Conservation (phyloP, 2,888 invertebrate species). For the Conistra vaccinii region DNA sequence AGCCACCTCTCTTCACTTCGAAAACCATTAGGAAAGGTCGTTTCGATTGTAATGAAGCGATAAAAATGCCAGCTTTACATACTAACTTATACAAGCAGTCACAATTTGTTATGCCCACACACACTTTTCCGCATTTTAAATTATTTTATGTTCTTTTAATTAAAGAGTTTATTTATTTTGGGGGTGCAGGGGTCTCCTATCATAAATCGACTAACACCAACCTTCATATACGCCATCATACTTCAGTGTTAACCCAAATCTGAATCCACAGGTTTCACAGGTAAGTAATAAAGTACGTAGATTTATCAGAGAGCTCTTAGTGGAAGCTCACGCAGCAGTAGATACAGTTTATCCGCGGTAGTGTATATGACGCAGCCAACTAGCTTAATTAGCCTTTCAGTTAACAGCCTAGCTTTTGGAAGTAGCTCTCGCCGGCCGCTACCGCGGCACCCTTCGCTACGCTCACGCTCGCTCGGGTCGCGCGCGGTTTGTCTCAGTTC, state of each 20-base stretch:
- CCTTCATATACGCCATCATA: background rate
- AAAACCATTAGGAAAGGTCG: constrained; percentile 68
- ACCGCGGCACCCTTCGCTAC: no score
- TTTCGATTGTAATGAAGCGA: constrained; percentile 67
- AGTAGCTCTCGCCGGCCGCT: no score
- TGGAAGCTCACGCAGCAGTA: constrained; percentile 38
- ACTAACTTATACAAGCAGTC: constrained; percentile 61
- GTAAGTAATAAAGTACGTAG: constrained; percentile 56
- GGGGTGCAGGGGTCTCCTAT: constrained; percentile 52
- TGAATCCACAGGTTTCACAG: constrained; percentile 56
- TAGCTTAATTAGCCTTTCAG: background rate
- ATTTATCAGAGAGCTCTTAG: constrained; percentile 48
- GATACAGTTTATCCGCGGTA: constrained; percentile 25
- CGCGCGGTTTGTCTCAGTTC: no score
- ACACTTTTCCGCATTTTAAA: constrained; percentile 30
- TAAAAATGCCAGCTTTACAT: constrained; percentile 65
- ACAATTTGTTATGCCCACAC: constrained; percentile 43
- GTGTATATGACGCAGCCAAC: background rate
- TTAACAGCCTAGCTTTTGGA: background rate
- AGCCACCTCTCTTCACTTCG: constrained; percentile 61
- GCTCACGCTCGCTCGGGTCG: no score
- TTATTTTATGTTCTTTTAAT: constrained; percentile 40
- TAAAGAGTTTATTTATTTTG: constrained; percentile 39
- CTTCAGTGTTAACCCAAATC: constrained; percentile 29
- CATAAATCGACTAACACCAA: constrained; percentile 39